Base-by-base conservation (phyloP, 2,797 vertebrate genomes). In the Pogonophryne albipinna region DNA sequence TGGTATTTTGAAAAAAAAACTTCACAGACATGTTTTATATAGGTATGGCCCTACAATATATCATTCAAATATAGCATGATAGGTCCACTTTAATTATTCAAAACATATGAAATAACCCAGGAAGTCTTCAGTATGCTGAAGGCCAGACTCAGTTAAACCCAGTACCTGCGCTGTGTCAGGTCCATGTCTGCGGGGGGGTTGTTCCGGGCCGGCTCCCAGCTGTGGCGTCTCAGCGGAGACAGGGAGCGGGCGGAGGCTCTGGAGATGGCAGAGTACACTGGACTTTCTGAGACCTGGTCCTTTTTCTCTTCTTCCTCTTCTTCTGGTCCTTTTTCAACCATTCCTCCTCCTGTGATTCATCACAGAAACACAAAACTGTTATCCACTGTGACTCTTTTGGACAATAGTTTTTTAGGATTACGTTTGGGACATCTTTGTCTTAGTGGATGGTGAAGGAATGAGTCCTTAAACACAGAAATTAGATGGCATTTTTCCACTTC, bases 181-280 rank as follows among this genome's bases (percentile, higher is more conserved):
- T 96, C 96, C 0, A 84, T 59, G 13, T 97, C 95, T 0, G 87
- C 92, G 13, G 88, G 86, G 2, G 92, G 69, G 0, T 94, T 95
- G 66, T 42, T 79, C 83, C 95, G 96, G 7, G 94, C 96, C 0
- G 97, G 97, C 19, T 96, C 97, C 97, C 97, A 99, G 78, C 97
- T 99, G 90, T 99, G 97, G 11, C 97, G 94, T 1, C 97, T 95
- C 75, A 96, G 95, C 0, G 97, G 97, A 4, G 97, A 98, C 57
- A 95, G 88, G 0, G 97, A 96, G 5, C 95, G 92, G 69, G 94
- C 90, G 55, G 96, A 89, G 59, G 84, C 50, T 34, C 95, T 90
- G 13, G 96, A 75, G 31, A 95, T 79, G 0, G 94, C 90, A 2
- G 94, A 80, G 14, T 87, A 92, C 20, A 89, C 78, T 0, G 93